These are phyloP conservation scores for Planiliza haematocheilus DNA, from an alignment of 2,113 vertebrate genomes.

Conservation along the genomic window DNA sequence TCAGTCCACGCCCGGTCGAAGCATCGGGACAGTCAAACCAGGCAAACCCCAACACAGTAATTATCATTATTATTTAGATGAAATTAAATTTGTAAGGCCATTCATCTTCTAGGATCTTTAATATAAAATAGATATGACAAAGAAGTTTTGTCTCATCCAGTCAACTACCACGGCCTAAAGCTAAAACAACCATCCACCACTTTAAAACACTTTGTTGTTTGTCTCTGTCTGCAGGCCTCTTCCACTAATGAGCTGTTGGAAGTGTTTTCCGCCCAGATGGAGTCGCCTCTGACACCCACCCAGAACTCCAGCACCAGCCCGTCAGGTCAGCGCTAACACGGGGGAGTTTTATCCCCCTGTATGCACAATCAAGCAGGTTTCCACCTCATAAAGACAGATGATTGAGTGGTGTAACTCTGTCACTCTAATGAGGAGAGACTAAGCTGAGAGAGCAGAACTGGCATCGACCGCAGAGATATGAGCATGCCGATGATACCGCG, in stretches of 20 bases:
- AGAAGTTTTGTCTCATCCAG: too few relatives aligned
- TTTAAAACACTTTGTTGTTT: not conserved
- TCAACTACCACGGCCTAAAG: too few relatives aligned
- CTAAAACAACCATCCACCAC: not conserved
- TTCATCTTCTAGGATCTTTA: too few relatives aligned
- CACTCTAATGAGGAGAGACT: too few relatives aligned
- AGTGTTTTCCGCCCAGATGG: conserved; percentile 51
- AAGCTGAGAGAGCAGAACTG: too few relatives aligned
- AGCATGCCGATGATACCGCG: too few relatives aligned
- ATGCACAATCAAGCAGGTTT: too few relatives aligned
- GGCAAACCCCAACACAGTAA: conserved; percentile 30
- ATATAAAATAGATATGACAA: too few relatives aligned
- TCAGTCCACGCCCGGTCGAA: conserved; percentile 29
- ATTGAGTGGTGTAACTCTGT: not conserved
- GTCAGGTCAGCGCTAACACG: conserved; percentile 51
- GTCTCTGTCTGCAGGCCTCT: conserved; percentile 40
- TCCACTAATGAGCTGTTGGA: conserved; percentile 62
- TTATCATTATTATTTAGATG: too few relatives aligned
- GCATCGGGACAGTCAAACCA: conserved; percentile 14
- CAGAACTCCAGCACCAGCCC: conserved; percentile 14
- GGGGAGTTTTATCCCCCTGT: not conserved
- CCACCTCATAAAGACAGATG: too few relatives aligned
- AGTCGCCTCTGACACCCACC: conserved; percentile 11
- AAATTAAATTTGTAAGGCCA: too few relatives aligned
- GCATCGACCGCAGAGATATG: too few relatives aligned